A percentile compares a stretch with the other conserved stretches of the same genome.
Conservation (phyloP, 2,797 vertebrate genomes). For the Acanthurus lineatus region DNA sequence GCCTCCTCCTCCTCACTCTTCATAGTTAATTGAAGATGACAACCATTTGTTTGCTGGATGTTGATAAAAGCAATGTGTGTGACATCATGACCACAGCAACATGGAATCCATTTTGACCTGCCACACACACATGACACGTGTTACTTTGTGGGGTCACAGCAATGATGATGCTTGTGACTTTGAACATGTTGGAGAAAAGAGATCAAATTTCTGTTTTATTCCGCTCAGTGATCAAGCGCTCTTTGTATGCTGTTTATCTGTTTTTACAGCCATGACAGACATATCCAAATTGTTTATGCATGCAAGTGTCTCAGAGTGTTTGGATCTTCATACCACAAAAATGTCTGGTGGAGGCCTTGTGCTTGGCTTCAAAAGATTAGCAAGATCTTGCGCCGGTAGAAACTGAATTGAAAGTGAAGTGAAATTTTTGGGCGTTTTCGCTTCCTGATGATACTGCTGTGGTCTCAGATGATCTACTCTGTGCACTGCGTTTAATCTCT, state of each 20-base stretch:
- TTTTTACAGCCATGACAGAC: slow-evolving; percentile 15
- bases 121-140: background rate
- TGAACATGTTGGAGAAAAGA: slow-evolving; percentile 19
- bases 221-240: background rate
- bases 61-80: slow-evolving; percentile 21
- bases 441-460: slow-evolving; percentile 18
- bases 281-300: slow-evolving; percentile 22
- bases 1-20: background rate
- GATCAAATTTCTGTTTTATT: slow-evolving; percentile 5
- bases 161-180: background rate
- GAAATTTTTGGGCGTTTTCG: slow-evolving; percentile 28
- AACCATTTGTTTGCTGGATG: background rate
- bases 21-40: slow-evolving; percentile 3
- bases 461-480: no score
- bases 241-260: slow-evolving; percentile 25
- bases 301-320: slow-evolving; percentile 7
- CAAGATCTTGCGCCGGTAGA: background rate
- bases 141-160: slow-evolving; percentile 2
- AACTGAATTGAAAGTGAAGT: slow-evolving; percentile 39
- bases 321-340: slow-evolving; percentile 17
- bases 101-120: slow-evolving; percentile 23
- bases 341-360: background rate
- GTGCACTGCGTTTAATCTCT: background rate
- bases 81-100: slow-evolving; percentile 14
- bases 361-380: background rate